Base-by-base conservation (phyloP, 2,113 vertebrate species). In the Podiceps cristatus region DNA sequence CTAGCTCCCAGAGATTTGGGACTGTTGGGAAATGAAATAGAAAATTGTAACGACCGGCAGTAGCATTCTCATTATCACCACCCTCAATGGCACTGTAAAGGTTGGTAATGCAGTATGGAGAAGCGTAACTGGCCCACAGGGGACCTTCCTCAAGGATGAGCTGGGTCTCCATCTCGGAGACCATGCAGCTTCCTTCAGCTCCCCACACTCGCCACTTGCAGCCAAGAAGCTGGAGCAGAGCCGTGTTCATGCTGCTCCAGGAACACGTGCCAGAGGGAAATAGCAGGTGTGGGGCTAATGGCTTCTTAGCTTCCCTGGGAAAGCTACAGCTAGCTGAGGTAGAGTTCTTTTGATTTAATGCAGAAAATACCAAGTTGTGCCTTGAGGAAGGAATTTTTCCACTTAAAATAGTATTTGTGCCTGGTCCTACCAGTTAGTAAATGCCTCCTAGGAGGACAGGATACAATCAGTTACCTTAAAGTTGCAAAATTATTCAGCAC, bases 1-100 rank as follows among this genome's bases (percentile, higher is more conserved):
- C 29, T 53, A 86, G 53, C 45, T 90, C 25, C 53, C 1, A 23
- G 69, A 89, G 29, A 40, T 95, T 90, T 35, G 35, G 53, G 40
- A 14, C 53, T 69, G 1, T 62, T 25, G 50, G 53, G 53, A 76
- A 17, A 18, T 40, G 64, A 95, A 72, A 50, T 19, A 85, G 47
- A 83, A 50, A 50, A 29, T 19, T 9, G 0, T 15, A 47, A 13
- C 2, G 8, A 28, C 18, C 1, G 6, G 8, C 44, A 24, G 31
- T 13, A 27, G 7, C 20, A 3, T n/a, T 60, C 3, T 18, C 20
- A 10, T 86, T 55, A 10, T 27, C 23, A 29, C 16, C 63, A 25
- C 42, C 16, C 44, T 83, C 33, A 60, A 4, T 7, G 47, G 35
- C 33, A 27, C 40, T 72, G 62, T 16, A 17, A 42, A 22, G 53